These are phyloP conservation scores for Drosophila punjabiensis DNA, from an alignment of 1,140 invertebrate genomes.

Conservation along the genomic window DNA sequence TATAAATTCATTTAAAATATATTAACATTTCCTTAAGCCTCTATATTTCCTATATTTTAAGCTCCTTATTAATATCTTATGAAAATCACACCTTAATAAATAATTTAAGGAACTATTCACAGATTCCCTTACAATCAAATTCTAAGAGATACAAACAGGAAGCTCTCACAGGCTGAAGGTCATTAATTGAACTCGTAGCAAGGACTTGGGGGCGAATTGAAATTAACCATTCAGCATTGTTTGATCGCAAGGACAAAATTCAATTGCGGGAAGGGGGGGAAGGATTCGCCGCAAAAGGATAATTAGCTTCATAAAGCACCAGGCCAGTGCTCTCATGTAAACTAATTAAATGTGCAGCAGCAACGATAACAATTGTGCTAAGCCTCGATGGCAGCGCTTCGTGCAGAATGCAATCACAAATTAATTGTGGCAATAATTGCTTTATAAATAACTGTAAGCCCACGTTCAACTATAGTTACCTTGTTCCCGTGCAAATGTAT, in stretches of 20 bases:
- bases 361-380: constrained; percentile 25
- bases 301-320: constrained; percentile 68
- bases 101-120: neutral
- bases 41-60: neutral
- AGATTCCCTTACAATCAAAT: neutral
- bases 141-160: neutral
- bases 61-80: neutral
- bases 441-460: constrained; percentile 75
- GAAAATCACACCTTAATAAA: neutral
- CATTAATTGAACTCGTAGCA: constrained; percentile 1
- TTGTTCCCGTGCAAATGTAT: neutral
- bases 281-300: constrained; percentile 47
- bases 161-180: neutral
- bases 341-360: constrained; percentile 66
- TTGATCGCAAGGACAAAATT: constrained; percentile 45
- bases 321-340: constrained; percentile 30
- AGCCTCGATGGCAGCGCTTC: constrained; percentile 16
- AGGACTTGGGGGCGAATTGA: constrained; percentile 15
- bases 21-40: neutral
- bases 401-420: constrained; percentile 70
- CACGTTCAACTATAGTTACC: constrained; percentile 7
- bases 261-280: constrained; percentile 41
- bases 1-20: too few species aligned
- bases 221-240: constrained; percentile 36
- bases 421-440: constrained; percentile 81